Evolutionary conservation across 2,797 vertebrate species (phyloP).

Genomic region (Hyperoplus immaculatus): DNA sequence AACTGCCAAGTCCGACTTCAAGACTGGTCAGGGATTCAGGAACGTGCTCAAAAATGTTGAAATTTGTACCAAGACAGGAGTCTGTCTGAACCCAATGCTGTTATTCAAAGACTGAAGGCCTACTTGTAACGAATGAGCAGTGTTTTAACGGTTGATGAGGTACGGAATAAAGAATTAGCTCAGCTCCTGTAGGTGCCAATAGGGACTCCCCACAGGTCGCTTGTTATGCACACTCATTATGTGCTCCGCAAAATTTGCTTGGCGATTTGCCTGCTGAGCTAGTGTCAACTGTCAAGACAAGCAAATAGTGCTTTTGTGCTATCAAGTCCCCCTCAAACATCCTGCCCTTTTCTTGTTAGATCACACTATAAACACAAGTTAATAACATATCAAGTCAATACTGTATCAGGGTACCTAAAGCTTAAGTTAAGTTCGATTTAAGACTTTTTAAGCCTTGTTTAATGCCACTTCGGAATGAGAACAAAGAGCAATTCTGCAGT

Average conservation of each 20-base stretch:
- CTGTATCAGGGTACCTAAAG: too few species aligned
- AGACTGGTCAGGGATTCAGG: neutral
- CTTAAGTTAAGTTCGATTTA: too few species aligned
- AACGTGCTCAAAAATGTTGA: neutral
- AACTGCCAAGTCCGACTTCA: too few species aligned
- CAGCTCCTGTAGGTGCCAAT: neutral
- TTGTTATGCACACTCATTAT: conserved; percentile 20
- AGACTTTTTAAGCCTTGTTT: too few species aligned
- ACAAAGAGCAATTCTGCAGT: too few species aligned
- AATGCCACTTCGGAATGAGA: too few species aligned
- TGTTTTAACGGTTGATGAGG: neutral
- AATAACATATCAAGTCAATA: too few species aligned
- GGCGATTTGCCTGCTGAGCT: conserved; percentile 16
- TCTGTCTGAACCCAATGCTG: neutral
- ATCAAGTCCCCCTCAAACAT: neutral
- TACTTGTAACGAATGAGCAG: conserved; percentile 3
- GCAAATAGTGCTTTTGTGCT: conserved; percentile 21
- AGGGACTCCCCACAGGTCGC: conserved; percentile 11
- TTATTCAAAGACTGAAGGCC: neutral
- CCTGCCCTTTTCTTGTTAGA: too few species aligned
- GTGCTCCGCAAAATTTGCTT: conserved; percentile 15
- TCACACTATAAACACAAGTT: too few species aligned
- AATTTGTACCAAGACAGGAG: neutral
- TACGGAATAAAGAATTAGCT: conserved; percentile 12
- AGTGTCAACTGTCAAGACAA: conserved; percentile 1